Evolutionary conservation across 2,888 invertebrate species (phyloP).

Genomic region (Carpatolechia fugitivella): DNA sequence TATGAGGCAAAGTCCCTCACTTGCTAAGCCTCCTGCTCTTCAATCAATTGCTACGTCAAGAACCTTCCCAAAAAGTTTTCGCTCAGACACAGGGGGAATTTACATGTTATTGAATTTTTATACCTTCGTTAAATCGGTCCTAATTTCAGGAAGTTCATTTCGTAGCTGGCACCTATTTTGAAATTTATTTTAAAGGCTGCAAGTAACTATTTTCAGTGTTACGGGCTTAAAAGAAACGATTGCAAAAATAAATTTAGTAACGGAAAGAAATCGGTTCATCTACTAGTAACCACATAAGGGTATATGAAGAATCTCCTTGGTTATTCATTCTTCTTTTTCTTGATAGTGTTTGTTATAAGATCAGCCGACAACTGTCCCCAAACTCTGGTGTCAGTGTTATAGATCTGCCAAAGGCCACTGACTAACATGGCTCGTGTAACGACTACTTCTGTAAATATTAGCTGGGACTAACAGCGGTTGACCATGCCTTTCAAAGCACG

Average conservation of each 20-base stretch:
- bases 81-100: slow-evolving; percentile 62
- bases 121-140: slow-evolving; percentile 58
- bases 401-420: too few relatives aligned
- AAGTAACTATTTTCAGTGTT: not conserved
- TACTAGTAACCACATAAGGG: too few relatives aligned
- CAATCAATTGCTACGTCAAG: slow-evolving; percentile 63
- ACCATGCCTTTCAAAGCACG: too few relatives aligned
- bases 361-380: too few relatives aligned
- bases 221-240: not conserved
- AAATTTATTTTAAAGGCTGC: not conserved
- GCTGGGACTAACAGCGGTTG: too few relatives aligned
- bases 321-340: too few relatives aligned
- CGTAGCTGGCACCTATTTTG: not conserved
- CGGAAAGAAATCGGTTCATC: not conserved
- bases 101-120: slow-evolving; percentile 79
- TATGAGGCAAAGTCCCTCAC: slow-evolving; percentile 1
- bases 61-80: slow-evolving; percentile 65
- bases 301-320: too few relatives aligned
- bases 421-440: too few relatives aligned
- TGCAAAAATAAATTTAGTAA: not conserved
- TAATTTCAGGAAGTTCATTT: not conserved
- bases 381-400: too few relatives aligned
- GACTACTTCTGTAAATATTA: too few relatives aligned
- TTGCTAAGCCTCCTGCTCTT: slow-evolving; percentile 27
- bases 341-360: too few relatives aligned